phyloP scores from a whole-genome alignment of 2,888 invertebrate genomes.

The Tachystola acroxantha region DNA sequence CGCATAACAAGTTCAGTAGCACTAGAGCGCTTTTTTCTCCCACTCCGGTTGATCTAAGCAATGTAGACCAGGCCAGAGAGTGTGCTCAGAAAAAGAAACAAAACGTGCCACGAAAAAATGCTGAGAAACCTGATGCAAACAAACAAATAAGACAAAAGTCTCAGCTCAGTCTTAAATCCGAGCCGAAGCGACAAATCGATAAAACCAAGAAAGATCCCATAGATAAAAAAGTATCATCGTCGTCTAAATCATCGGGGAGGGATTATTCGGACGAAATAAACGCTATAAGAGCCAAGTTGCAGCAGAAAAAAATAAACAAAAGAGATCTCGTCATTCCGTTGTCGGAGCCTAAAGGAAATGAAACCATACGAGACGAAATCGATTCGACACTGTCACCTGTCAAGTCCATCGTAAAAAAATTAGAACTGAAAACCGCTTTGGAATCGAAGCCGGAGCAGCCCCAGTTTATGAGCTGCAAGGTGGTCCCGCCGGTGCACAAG shows the following conservation, averaged over 20 bases:
- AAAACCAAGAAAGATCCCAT: slow-evolving; percentile 57
- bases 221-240: slow-evolving; percentile 55
- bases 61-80: slow-evolving; percentile 75
- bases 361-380: slow-evolving; percentile 49
- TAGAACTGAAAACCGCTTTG: slow-evolving; percentile 66
- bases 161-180: slow-evolving; percentile 59
- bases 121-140: slow-evolving; percentile 52
- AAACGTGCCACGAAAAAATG: slow-evolving; percentile 46
- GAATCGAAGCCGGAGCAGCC: slow-evolving; percentile 59
- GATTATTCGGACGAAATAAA: slow-evolving; percentile 73
- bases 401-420: slow-evolving; percentile 68
- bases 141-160: slow-evolving; percentile 72
- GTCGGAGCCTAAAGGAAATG: slow-evolving; percentile 51
- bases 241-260: slow-evolving; percentile 54
- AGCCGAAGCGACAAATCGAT: slow-evolving; percentile 55
- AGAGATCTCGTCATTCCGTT: slow-evolving; percentile 49
- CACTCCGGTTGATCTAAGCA: slow-evolving; percentile 77
- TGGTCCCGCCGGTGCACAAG: slow-evolving; percentile 68
- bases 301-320: slow-evolving; percentile 67
- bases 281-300: slow-evolving; percentile 69
- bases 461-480: slow-evolving; percentile 63
- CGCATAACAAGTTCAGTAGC: slow-evolving; percentile 69
- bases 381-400: slow-evolving; percentile 66
- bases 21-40: slow-evolving; percentile 75
- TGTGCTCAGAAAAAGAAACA: slow-evolving; percentile 73